phyloP scores from a whole-genome alignment of 23 tunicate genomes.

The Oikopleura albicans region DNA sequence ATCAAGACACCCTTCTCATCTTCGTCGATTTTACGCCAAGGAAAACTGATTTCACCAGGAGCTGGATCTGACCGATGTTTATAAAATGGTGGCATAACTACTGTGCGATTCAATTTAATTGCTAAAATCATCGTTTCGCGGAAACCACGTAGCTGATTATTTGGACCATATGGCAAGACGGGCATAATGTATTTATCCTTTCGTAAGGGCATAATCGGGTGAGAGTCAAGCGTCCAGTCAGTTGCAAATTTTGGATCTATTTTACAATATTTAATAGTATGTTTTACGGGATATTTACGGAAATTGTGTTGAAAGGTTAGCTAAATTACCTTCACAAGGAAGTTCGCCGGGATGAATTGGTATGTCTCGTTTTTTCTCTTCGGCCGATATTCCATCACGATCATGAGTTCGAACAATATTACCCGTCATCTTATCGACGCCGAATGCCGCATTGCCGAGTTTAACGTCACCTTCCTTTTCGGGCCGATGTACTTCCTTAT shows the following conservation, averaged over 20 bases:
- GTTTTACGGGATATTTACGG: background rate
- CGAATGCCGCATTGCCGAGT: background rate
- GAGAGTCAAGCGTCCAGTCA: background rate
- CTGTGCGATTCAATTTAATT: constrained; percentile 6
- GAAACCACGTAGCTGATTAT: constrained; percentile 9
- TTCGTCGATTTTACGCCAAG: constrained; percentile 6
- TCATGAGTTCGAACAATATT: background rate
- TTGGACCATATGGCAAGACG: constrained; percentile 7
- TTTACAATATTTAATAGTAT: background rate
- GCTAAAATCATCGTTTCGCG: constrained; percentile 16
- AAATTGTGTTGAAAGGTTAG: background rate
- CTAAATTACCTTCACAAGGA: background rate
- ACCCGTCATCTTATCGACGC: background rate
- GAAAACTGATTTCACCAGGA: constrained; percentile 3
- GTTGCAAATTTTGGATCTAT: constrained; percentile 3
- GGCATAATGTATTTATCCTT: background rate
- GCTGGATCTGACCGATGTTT: constrained; percentile 12
- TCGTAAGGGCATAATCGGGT: background rate
- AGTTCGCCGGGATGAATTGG: background rate
- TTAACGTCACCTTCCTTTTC: background rate
- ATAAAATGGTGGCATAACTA: constrained; percentile 13
- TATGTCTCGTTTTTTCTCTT: background rate
- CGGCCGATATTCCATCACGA: background rate
- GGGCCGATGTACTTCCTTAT: too few species aligned
- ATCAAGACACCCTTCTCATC: too few species aligned